Evolutionary conservation across 2,888 invertebrate genomes (phyloP), one percentile per base, ranked within the genome.

Genomic region (Frankliniella fusca): DNA sequence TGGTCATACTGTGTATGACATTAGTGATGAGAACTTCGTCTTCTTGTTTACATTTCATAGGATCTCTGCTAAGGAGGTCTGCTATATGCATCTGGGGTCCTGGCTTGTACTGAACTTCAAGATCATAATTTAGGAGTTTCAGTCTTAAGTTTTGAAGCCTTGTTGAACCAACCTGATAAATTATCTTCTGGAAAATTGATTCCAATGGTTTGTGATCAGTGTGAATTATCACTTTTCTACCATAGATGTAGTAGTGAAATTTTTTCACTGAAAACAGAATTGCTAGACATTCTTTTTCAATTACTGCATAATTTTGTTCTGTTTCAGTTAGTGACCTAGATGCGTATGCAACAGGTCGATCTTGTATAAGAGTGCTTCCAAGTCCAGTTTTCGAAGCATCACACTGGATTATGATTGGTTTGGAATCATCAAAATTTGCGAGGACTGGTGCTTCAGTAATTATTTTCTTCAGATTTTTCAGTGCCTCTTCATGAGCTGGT

Each of bases 271-370:
- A 86, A 84, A 87, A 87, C 12, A 83, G 83, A 76, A 85, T 84
- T 3, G 87, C 87, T 61, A 87, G 81, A 15, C 86, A 84, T 83
- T 87, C 87, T 84, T 87, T 87, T 82, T 87, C 87, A 11, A 87
- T 87, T 82, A 87, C 86, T 27, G 86, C 85, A 84, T 86, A 87
- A 15, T 83, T 84, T 28, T 81, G 48, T 84, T 87, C 86, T 11
- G 84, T 84, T 23, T 83, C 49, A 11, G 85, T 86, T 49, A 87
- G 82, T 0, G 86, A 83, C 84, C 85, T 85, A 61, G 87, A 86
- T 15, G 87, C 87, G 84, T 87, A 88, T 11, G 85, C 86, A n/a
- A 87, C 84, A 9, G 87, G 87, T 82, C 86, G 84, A 27, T 87
- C 12, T 18, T 54, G 54, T 2, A 54, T 12, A 7, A 54, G 54